Base-by-base conservation (phyloP, 2,113 vertebrate genomes). In the Cepphus grylle region DNA sequence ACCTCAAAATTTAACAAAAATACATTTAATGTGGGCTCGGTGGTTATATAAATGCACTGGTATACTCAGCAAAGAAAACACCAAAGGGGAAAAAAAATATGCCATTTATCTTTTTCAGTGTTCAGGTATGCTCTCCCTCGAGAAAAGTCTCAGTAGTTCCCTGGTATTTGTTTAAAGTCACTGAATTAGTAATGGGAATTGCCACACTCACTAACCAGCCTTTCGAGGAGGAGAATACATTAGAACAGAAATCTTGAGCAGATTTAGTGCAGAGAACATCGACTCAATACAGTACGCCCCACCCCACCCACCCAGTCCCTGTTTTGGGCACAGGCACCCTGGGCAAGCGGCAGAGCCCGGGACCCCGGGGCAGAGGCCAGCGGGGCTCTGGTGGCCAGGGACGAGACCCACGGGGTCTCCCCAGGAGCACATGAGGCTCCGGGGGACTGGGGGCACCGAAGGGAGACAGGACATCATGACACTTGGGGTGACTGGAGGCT, bases 91-190 rank as follows among this genome's bases (percentile, higher is more conserved):
- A 72, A 84, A 87, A 84, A 32, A 81, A 19, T 9, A 61, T 2
- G 32, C 23, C 42, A 65, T 77, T 92, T 70, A 45, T 78, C 43
- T 66, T 91, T 84, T 84, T 65, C 53, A 89, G 32, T 8, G 49
- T 49, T 86, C 53, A 32, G 40, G 40, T 32, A 71, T 8, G 8
- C 26, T 70, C 25, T 88, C 55, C 83, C 86, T 76, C 18, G 61
- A 89, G 86, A 65, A 76, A 79, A 74, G 30, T 27, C 55, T 61
- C 65, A 40, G 55, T 34, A 69, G 55, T 67, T 89, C 47, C 43
- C 65, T 45, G 55, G 30, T 47, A 73, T 95, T 92, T 93, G 55
- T 91, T 95, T 90, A 34, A 83, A 95, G 76, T 63, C 71, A 67
- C 40, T 71, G 50, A 78, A 81, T 74, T 55, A 88, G 43, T 72